phyloP scores from a whole-genome alignment of 2,113 vertebrate species.

The Lepus americanus region DNA sequence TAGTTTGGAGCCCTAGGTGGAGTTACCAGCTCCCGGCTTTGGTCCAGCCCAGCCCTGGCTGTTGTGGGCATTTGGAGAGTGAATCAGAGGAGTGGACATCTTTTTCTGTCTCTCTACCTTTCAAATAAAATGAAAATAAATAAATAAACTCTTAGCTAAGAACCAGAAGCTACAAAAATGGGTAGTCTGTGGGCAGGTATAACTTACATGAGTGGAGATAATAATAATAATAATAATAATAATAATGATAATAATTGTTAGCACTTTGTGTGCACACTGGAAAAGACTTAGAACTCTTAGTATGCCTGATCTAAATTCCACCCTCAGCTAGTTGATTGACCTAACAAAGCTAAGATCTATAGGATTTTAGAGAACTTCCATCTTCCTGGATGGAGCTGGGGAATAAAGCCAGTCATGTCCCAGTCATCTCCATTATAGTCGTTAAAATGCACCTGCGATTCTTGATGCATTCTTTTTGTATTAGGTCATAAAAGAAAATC shows the following conservation, averaged over 20 bases:
- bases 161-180: slow-evolving; percentile 16
- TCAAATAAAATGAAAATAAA: no score
- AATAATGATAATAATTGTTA: slow-evolving; percentile 42
- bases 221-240: not conserved
- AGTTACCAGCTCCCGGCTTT: no score
- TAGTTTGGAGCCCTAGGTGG: no score
- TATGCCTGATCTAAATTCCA: slow-evolving; percentile 45
- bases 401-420: not conserved
- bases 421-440: not conserved
- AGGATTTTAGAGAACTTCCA: slow-evolving; percentile 28
- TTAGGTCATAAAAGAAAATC: slow-evolving; percentile 47
- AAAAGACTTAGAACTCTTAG: slow-evolving; percentile 77
- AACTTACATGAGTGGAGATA: slow-evolving; percentile 65
- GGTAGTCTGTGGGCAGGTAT: slow-evolving; percentile 56
- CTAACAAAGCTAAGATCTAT: slow-evolving; percentile 5
- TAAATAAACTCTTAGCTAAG: slow-evolving; percentile 47
- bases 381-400: slow-evolving; percentile 19
- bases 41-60: no score
- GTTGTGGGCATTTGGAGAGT: no score
- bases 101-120: no score
- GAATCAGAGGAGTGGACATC: no score
- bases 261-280: slow-evolving; percentile 54
- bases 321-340: slow-evolving; percentile 11
- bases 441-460: not conserved
- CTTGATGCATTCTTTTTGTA: slow-evolving; percentile 19